Base-by-base conservation (phyloP, 2,888 invertebrate species). In the Eristalinus sepulchralis region DNA sequence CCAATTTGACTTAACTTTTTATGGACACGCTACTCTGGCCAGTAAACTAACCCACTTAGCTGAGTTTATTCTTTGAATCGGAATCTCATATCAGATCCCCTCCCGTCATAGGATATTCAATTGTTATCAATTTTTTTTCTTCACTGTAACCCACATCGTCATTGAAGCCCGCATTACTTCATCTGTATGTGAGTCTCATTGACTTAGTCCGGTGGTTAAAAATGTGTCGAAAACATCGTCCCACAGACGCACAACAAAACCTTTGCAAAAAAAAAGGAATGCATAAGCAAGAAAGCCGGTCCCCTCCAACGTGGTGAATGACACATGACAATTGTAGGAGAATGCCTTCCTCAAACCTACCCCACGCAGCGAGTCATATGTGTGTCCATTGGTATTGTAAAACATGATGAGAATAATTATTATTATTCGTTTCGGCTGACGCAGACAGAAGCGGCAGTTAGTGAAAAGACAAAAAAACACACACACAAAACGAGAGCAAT, bases 351-450 rank as follows among this genome's bases (percentile, higher is more conserved):
- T 0, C 39, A 27, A 24, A 20, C 20, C 20, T 22, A 13, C 64
- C 67, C 60, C 68, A 76, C 66, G 62, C 57, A 71, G 75, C 71
- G 64, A 73, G 72, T 82, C 85, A 73, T 81, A 72, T 78, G 73
- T 75, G 73, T 78, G 85, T 82, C 82, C 85, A 73, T 70, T 82
- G 72, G 73, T 82, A 70, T 75, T 82, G 82, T 86, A 78, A 82
- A 82, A 78, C 82, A 86, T 82, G 82, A 78, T 82, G 78, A 47
- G 78, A 86, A 86, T 86, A 86, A 86, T 83, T 86, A 86, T 86
- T 86, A 70, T 82, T 82, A 78, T 82, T 82, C 85, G 70, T 75
- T 86, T 86, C 73, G 39, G 72, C 55, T 73, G 77, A 77, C 77
- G 70, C 68, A 78, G 73, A 72, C 47, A 73, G 47, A 71, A 36